Base-by-base conservation (phyloP, 2,113 vertebrate species). In the Rostratula benghalensis region DNA sequence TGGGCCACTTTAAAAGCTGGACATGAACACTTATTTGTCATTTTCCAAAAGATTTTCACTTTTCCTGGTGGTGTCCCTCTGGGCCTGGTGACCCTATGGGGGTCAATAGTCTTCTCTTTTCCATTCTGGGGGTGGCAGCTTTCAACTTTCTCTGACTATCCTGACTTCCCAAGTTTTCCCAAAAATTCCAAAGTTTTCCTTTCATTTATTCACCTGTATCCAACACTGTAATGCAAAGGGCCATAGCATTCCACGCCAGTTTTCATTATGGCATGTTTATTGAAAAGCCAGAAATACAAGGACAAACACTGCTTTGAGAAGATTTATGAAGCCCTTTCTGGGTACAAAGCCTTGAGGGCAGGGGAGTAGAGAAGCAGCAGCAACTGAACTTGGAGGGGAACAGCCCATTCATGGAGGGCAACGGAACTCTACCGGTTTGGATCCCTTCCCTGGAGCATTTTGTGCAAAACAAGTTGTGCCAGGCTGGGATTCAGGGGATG, bases 281-380 rank as follows among this genome's bases (percentile, higher is more conserved):
- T 17, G 22, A 48, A 61, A 92, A 79, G 7, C 4, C 27, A 75
- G 27, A 56, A 81, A 43, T 53, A 21, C 1, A 39, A 57, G 39
- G 23, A 57, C 22, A 68, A 46, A 16, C 15, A 1, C 5, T 27
- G 19, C 46, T 87, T 48, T 11, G 6, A 7, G 21, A 43, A 70
- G 43, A 37, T 24, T 54, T 63, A 35, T 3, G 5, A 33, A 45
- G 48, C 37, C 22, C 31, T 39, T 83, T 27, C 35, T n/a, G 43
- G 35, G 31, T 54, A 27, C 22, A 17, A 14, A 22, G 20, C 41
- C 30, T 45, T 5, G 1, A 11, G 21, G 10, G 5, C 0, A 0
- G 14, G 5, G n/a, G 21, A 39, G 61, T 30, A 51, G 5, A 45
- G 13, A 83, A 20, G 37, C 54, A 64, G 83, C n/a, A 41, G 64